Evolutionary conservation across 2,113 vertebrate species (phyloP).

Genomic region (Lampris megalopsis): DNA sequence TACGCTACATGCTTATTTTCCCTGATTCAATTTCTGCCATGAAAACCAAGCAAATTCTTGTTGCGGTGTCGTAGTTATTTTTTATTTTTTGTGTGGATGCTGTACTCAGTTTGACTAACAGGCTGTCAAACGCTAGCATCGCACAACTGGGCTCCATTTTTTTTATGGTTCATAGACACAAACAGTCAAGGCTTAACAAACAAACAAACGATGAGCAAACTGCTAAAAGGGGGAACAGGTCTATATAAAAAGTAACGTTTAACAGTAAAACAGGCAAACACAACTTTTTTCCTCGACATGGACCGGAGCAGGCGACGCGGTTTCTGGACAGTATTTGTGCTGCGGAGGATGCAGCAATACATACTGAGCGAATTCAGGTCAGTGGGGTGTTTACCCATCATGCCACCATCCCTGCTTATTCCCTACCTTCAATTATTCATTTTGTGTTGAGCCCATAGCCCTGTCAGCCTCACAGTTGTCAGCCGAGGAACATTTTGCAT

Average conservation of each 20-base stretch:
- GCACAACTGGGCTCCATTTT: no score
- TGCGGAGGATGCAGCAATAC: conserved; percentile 20
- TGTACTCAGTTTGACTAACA: no score
- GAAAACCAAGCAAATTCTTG: background rate
- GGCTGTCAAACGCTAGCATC: no score
- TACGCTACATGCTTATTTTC: background rate
- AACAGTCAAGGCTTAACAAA: conserved; percentile 17
- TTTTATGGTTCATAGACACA: no score
- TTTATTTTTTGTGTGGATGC: background rate
- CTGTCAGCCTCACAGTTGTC: conserved; percentile 35
- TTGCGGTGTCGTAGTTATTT: background rate
- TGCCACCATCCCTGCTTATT: conserved; percentile 43
- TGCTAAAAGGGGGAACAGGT: background rate
- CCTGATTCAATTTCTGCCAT: background rate
- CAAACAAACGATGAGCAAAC: conserved; percentile 1
- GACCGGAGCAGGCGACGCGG: conserved; percentile 8
- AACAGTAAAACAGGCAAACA: no score
- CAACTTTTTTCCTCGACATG: background rate
- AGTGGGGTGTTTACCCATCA: conserved; percentile 69
- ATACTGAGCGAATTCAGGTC: conserved; percentile 64
- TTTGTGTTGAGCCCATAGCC: conserved; percentile 25
- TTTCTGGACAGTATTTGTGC: conserved; percentile 17
- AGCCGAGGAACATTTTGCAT: conserved; percentile 35
- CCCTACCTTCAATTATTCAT: conserved; percentile 76
- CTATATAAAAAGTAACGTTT: no score